Evolutionary conservation across 1,140 invertebrate genomes (phyloP), one percentile per base, ranked within the genome.

Genomic region (Brachionus angularis): DNA sequence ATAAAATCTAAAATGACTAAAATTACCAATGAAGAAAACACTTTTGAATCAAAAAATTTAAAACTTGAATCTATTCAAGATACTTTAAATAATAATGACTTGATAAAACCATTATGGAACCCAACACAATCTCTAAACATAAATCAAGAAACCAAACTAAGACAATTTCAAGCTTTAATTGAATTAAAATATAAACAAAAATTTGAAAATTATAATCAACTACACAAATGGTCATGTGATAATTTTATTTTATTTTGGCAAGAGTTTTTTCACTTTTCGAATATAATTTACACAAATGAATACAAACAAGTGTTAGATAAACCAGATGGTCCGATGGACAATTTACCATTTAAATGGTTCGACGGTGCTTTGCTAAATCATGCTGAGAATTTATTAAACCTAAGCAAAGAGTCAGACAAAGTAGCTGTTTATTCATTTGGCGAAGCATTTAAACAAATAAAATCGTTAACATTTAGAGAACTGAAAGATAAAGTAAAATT

Each of bases 341-440:
- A 83, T 64, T 83, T 83, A 12, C 76, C 78, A 73, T 67, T 67
- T 50, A 67, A 27, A n/a, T 84, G 83, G 83, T 84, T 84, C 74
- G 52, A 74, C 29, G 82, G 80, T 0, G 75, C 77, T 44, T 75
- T 72, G 18, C 73, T 84, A 10, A 84, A 84, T 74, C 84, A 82
- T 77, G 80, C 83, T n/a, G 83, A 84, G 75, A 84, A 84, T 73
- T 72, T 83, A 39, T 76, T 84, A 5, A 36, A 72, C 33, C 39
- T 16, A 25, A 23, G 18, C 36, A 74, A 75, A 14, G 76, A 76
- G 62, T 75, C 79, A 62, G 77, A 79, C 74, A 76, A 83, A 52
- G 50, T 80, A 5, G 83, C 83, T 8, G 76, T 84, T 52, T 83
- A 83, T 75, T 74, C 78, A 18, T 77, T 80, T 73, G 76, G 80